Conservation (phyloP, 2,888 invertebrate species). For the Caenorhabditis afra region DNA sequence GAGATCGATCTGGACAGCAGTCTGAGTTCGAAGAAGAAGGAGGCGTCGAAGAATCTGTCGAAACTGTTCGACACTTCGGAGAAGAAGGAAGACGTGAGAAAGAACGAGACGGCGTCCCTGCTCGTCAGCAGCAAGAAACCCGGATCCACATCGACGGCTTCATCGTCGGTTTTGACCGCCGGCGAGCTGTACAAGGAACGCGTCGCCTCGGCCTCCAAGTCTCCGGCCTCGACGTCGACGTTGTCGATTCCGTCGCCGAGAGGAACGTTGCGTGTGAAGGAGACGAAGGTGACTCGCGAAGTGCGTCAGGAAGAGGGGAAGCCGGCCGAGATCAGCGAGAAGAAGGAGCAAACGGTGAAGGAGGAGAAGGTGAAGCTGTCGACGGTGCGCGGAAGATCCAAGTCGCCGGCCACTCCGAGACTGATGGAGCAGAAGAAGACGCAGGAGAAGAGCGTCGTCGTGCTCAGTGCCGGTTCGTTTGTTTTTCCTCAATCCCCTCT, state of each 20-base stretch:
- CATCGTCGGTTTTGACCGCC: background rate
- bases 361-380: slow-evolving; percentile 42
- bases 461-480: slow-evolving; percentile 21
- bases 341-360: slow-evolving; percentile 56
- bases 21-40: slow-evolving; percentile 35
- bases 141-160: slow-evolving; percentile 7
- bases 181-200: slow-evolving; percentile 19
- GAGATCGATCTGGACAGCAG: slow-evolving; percentile 57
- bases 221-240: slow-evolving; percentile 15
- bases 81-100: slow-evolving; percentile 18
- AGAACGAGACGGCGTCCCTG: slow-evolving; percentile 4
- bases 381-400: slow-evolving; percentile 11
- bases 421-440: slow-evolving; percentile 12
- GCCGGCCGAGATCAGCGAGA: slow-evolving; percentile 47
- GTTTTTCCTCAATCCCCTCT: too few species aligned
- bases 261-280: slow-evolving; percentile 48
- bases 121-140: slow-evolving; percentile 21
- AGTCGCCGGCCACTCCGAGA: slow-evolving; percentile 26
- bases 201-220: too few species aligned
- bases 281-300: slow-evolving; percentile 59
- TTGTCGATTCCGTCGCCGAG: slow-evolving; percentile 21
- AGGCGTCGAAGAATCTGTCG: slow-evolving; percentile 12
- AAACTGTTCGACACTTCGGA: background rate
- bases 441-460: slow-evolving; percentile 7
- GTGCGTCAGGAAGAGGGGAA: slow-evolving; percentile 45